Evolutionary conservation across 2,113 vertebrate species (phyloP), one percentile per base, ranked within the genome.

Genomic region (Muntiacus muntjak): DNA sequence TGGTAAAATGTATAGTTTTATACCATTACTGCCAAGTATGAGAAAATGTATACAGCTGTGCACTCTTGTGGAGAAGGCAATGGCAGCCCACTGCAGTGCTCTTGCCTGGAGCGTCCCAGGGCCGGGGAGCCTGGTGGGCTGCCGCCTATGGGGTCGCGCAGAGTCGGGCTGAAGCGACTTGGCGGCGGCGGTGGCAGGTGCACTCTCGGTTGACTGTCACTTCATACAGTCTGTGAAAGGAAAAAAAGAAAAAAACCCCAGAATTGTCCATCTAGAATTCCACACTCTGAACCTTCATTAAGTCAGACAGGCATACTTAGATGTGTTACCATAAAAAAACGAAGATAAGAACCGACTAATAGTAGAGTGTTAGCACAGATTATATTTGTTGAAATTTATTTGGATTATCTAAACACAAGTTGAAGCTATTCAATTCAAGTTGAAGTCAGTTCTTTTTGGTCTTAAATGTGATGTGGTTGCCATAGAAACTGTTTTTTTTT

Each of bases 401-500:
- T 79, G 76, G 40, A 88, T 95, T 58, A 79, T 14, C 84, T 92
- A 62, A 95, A 76, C 50, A 89, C 58, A 87, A 81, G n/a, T 78
- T n/a, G 85, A 85, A 97, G 36, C 71, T 79, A 82, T 71, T 96
- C 55, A 76, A 60, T 76, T 88, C 79, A 55, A 54, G 50, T 23
- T 76, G 95, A 91, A 97, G 79, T 36, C 87, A 95, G 28, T 93
- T 96, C 17, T 43, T 79, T 97, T 96, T 62, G 94, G 33, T 26
- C 94, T 98, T 95, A 95, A 79, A 96, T 78, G 88, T 64, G 82
- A 95, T 10, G 21, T 45, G n/a, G 98, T 98, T 98, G 40, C 89
- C 97, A 97, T 93, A 88, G 98, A 97, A 98, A 98, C 94, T 58
- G 57, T 89, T 97, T 93, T 21, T 23, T n/a, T n/a, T n/a, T 96